Percentiles rank a stretch among this genome's conserved stretches.
Conservation (phyloP, 2,888 invertebrate species). For the Tipula confusa region DNA sequence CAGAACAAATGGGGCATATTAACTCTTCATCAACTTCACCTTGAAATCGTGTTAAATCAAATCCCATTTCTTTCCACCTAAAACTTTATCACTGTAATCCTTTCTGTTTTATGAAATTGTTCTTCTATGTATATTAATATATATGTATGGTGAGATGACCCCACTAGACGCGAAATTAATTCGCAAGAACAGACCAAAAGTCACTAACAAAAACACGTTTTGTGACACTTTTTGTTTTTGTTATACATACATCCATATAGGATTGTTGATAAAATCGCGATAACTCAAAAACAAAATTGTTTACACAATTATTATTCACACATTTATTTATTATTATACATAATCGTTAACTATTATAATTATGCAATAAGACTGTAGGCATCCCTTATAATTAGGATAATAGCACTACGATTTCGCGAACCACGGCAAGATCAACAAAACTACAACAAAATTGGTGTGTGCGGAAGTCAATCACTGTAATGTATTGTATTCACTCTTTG, state of each 20-base stretch:
- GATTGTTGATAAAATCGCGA: background rate
- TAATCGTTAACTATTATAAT: background rate
- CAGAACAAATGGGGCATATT: constrained; percentile 93
- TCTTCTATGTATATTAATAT: too few species aligned
- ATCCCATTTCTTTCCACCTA: constrained; percentile 66
- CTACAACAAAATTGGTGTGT: constrained; percentile 20
- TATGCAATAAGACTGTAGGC: background rate
- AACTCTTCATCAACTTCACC: constrained; percentile 96
- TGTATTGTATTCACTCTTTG: constrained; percentile 27
- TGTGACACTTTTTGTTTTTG: constrained; percentile 7
- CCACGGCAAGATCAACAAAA: background rate
- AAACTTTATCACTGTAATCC: background rate
- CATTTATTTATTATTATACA: background rate
- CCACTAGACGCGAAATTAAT: background rate
- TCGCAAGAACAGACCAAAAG: background rate
- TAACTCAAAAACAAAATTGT: background rate
- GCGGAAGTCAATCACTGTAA: constrained; percentile 28
- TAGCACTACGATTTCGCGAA: background rate
- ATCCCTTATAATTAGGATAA: background rate
- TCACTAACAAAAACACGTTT: constrained; percentile 8
- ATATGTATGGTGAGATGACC: background rate
- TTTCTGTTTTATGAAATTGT: background rate
- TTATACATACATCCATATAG: background rate
- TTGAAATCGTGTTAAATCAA: constrained; percentile 89
- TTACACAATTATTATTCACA: background rate